A percentile compares a stretch with the other conserved stretches of the same genome.
These are phyloP conservation scores for Erythrocebus patas DNA, from an alignment of 2,113 vertebrate genomes.

Conservation along the genomic window DNA sequence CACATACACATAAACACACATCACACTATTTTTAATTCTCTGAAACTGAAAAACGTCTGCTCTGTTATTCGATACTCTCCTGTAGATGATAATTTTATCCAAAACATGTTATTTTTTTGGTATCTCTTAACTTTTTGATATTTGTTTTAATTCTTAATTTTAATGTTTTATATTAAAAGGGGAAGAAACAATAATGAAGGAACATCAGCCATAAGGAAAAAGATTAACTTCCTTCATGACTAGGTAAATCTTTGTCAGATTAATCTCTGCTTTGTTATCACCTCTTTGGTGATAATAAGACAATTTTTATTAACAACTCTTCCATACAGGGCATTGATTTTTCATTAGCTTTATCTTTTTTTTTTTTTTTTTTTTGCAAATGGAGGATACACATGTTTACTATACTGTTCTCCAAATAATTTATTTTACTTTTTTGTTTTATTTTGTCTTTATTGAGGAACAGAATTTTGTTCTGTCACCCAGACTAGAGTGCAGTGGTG, in stretches of 20 bases:
- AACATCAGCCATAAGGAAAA: not conserved
- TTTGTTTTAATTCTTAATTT: not conserved
- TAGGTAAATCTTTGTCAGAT: not conserved
- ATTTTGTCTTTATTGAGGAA: too few relatives aligned
- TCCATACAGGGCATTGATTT: not conserved
- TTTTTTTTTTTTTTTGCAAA: not conserved
- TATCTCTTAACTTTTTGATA: not conserved
- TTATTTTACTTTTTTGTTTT: not conserved
- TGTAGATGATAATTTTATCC: not conserved
- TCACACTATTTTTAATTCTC: conserved; percentile 61
- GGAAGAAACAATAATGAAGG: not conserved
- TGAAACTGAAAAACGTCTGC: conserved; percentile 56
- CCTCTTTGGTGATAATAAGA: not conserved
- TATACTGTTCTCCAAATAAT: fast-evolving
- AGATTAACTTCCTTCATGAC: not conserved
- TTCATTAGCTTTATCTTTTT: not conserved
- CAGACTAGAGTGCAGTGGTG: too few relatives aligned
- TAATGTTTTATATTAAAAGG: not conserved
- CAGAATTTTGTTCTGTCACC: too few relatives aligned
- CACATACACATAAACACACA: conserved; percentile 36
- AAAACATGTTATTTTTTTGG: not conserved
- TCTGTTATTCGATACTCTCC: not conserved
- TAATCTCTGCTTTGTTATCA: not conserved
- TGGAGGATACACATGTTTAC: fast-evolving
- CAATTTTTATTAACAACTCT: not conserved